phyloP scores from a whole-genome alignment of 2,888 invertebrate genomes.

The Apotomis capreana region DNA sequence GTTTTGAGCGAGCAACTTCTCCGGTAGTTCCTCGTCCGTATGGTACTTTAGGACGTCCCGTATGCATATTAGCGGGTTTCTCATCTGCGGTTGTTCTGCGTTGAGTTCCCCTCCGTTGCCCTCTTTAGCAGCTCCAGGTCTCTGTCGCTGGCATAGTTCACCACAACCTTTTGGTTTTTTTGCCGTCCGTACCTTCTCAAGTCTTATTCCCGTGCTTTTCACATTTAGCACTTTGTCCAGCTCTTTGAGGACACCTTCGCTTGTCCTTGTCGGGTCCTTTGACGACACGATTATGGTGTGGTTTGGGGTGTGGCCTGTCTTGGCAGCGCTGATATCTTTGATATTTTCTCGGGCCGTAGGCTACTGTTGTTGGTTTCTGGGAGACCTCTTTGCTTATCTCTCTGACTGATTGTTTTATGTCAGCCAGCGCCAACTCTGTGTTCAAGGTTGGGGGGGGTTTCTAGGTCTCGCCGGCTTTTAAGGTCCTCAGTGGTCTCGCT shows the following conservation, averaged over 20 bases:
- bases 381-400: not conserved
- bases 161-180: not conserved
- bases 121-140: not conserved
- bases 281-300: not conserved
- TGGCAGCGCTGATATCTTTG: not conserved
- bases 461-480: not conserved
- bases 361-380: not conserved
- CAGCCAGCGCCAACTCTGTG: not conserved
- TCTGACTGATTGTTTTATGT: not conserved
- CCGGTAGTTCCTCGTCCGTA: not conserved
- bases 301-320: not conserved
- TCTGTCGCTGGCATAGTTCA: not conserved
- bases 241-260: not conserved
- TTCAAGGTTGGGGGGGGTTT: not conserved
- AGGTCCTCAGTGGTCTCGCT: not conserved
- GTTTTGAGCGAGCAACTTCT: not conserved
- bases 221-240: not conserved
- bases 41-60: not conserved
- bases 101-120: constrained; percentile 1
- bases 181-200: not conserved
- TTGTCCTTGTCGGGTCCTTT: not conserved
- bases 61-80: not conserved
- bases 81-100: not conserved
- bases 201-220: not conserved
- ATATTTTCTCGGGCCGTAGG: not conserved